A percentile compares a stretch with the other conserved stretches of the same genome.
Evolutionary conservation across 2,113 vertebrate genomes (phyloP).

Genomic region (Menura novaehollandiae): DNA sequence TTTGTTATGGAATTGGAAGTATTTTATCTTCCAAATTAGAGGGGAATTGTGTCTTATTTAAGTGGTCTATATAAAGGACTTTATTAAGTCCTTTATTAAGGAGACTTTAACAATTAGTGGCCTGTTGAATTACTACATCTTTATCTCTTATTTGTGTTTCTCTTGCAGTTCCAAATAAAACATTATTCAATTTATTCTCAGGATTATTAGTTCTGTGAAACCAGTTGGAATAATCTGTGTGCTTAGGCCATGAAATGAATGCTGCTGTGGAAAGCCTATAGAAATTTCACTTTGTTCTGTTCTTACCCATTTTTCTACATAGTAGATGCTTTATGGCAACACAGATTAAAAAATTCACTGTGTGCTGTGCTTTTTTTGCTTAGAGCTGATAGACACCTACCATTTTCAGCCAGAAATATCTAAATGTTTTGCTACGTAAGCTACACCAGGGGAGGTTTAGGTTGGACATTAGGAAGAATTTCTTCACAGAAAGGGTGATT

Average conservation of each 20-base stretch:
- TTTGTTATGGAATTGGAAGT: not conserved
- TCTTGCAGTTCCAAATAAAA: not conserved
- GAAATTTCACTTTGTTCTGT: not conserved
- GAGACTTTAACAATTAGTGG: not conserved
- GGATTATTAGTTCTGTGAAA: not conserved
- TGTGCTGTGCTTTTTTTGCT: not conserved
- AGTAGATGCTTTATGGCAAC: not conserved
- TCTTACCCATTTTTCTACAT: not conserved
- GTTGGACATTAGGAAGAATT: not conserved
- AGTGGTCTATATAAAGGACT: too few relatives aligned
- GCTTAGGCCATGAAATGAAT: not conserved
- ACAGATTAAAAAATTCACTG: not conserved
- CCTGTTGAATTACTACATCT: not conserved
- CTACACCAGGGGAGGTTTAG: not conserved
- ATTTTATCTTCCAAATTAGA: not conserved
- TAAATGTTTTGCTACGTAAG: not conserved
- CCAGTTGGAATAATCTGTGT: not conserved
- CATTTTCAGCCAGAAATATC: not conserved
- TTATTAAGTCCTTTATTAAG: too few relatives aligned
- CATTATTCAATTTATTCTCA: not conserved
- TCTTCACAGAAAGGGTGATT: not conserved
- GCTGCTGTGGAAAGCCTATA: not conserved
- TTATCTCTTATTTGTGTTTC: not conserved
- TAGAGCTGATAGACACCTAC: not conserved
- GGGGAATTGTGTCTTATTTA: not conserved